Evolutionary conservation across 1,140 invertebrate genomes (phyloP).

Genomic region (Heliconius eleuchia): DNA sequence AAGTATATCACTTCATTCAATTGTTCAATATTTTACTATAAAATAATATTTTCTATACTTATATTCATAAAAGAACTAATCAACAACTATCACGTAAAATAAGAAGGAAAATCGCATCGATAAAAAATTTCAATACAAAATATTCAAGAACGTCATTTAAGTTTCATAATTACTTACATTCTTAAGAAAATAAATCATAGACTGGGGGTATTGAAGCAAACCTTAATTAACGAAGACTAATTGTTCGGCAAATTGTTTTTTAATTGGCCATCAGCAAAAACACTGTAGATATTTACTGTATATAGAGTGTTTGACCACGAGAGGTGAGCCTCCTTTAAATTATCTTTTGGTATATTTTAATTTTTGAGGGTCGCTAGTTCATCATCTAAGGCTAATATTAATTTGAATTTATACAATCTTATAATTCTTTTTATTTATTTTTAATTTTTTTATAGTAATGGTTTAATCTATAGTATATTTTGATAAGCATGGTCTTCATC

Average conservation of each 20-base stretch:
- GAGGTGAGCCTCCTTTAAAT: background rate
- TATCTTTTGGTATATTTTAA: background rate
- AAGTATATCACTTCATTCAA: too few species aligned
- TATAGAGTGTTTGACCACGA: background rate
- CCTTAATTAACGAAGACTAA: conserved; percentile 35
- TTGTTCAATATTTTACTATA: too few species aligned
- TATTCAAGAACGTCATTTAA: conserved; percentile 1
- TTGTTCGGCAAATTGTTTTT: conserved; percentile 37
- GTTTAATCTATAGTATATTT: too few species aligned
- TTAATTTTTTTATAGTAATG: too few species aligned
- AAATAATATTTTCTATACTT: too few species aligned
- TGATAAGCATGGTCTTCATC: too few species aligned
- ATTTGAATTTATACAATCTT: too few species aligned
- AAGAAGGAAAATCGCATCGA: too few species aligned
- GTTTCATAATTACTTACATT: conserved; percentile 12
- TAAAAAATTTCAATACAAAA: conserved; percentile 6
- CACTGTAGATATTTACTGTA: conserved; percentile 23
- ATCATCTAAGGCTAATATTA: too few species aligned
- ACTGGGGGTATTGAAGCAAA: conserved; percentile 28
- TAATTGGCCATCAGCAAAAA: conserved; percentile 31
- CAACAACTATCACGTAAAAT: too few species aligned
- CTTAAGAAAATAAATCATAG: conserved; percentile 29
- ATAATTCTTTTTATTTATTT: too few species aligned
- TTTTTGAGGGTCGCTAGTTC: background rate
- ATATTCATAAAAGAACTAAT: too few species aligned